Base-by-base conservation (phyloP, 1,140 invertebrate genomes). In the Orchestia grillus region DNA sequence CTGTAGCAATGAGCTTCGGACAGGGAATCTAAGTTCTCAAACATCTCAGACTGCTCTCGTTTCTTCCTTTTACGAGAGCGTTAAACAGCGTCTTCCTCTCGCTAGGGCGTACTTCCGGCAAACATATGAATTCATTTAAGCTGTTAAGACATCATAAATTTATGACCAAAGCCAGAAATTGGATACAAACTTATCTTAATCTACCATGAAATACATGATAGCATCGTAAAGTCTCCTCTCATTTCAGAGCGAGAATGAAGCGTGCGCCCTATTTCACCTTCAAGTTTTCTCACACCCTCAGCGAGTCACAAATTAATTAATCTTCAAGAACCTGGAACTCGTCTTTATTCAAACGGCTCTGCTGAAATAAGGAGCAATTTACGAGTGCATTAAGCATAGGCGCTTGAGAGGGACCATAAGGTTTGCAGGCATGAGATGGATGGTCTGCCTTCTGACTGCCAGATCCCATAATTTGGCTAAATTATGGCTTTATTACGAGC, bases 381-480 rank as follows among this genome's bases (percentile, higher is more conserved):
- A 94, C 47, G 92, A 45, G 43, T 94, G 44, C 44, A 94, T 94
- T 47, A 94, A 40, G 92, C 43, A 47, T 40, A 11, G 44, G 15
- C 44, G 43, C 23, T 1, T 11, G 19, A n/a, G 92, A 44, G 92
- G 16, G 92, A 94, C 43, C 92, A 11, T 47, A 94, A 94, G 92
- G 92, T 45, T 94, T 47, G 92, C 44, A n/a, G 44, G 92, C 92
- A n/a, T 94, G 40, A 94, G 92, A 94, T 94, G 92, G 92, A 94
- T 94, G 43, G 44, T 44, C 43, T 45, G 92, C 92, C 92, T 44
- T 40, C 92, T 94, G 44, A 47, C 92, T 94, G 92, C 92, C 92
- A 94, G 92, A 45, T 94, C 92, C 44, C 92, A 94, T 94, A 94
- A 94, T 94, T 94, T 40, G 92, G 43, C 92, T 94, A 94, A 94